phyloP scores from a whole-genome alignment of 1,140 invertebrate species.

The Chelonus insularis region DNA sequence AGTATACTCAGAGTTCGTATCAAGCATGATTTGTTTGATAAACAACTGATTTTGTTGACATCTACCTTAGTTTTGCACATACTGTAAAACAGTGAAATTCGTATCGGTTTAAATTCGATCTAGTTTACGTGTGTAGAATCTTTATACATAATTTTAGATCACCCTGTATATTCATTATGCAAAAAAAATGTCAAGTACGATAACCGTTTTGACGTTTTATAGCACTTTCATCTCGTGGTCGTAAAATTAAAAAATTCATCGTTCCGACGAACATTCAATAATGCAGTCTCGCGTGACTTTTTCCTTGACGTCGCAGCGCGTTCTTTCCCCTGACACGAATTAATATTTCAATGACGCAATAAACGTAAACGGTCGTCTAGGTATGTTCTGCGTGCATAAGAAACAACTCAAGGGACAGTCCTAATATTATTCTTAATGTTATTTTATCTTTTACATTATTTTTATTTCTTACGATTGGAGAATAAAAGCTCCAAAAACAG shows the following conservation, averaged over 20 bases:
- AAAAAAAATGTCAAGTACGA: slow-evolving; percentile 25
- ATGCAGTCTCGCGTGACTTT: slow-evolving; percentile 36
- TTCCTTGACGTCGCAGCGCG: neutral
- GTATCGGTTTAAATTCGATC: no score
- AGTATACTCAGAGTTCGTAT: no score
- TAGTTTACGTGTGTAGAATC: no score
- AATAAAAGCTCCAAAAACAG: no score
- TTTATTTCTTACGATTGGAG: neutral
- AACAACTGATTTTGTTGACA: no score
- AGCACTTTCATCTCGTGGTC: slow-evolving; percentile 34
- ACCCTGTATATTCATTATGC: slow-evolving; percentile 23
- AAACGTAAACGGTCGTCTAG: slow-evolving; percentile 18
- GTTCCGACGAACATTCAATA: slow-evolving; percentile 30
- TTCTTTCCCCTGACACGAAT: slow-evolving; percentile 16
- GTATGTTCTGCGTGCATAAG: slow-evolving; percentile 12
- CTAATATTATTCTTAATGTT: slow-evolving; percentile 1
- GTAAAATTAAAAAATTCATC: slow-evolving; percentile 37
- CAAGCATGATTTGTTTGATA: no score
- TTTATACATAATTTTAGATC: no score
- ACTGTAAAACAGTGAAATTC: no score
- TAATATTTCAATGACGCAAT: slow-evolving; percentile 31
- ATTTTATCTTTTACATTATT: neutral
- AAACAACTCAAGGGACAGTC: neutral
- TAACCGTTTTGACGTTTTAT: slow-evolving; percentile 28
- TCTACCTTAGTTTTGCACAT: no score